Evolutionary conservation across 2,113 vertebrate species (phyloP), one percentile per base, ranked within the genome.

Genomic region (Hystrix brachyura): DNA sequence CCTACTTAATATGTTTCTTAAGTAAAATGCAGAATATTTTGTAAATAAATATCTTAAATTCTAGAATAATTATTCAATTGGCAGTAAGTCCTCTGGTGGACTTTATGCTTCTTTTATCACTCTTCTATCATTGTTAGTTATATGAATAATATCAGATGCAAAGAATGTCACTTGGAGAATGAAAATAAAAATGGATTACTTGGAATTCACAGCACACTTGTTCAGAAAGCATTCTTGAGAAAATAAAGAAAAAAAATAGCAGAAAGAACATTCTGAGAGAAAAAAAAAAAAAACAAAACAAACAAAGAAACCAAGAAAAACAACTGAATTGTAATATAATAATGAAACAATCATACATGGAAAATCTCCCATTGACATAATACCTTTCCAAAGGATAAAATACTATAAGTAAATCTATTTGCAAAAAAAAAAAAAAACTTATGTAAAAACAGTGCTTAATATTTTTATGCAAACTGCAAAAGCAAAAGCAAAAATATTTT

Each of bases 21-120:
- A n/a, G 53, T 69, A 34, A 94, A 64, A 84, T 92, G 13, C 7
- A 93, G 96, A 92, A 43, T 57, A 72, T 69, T 89, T 96, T 65
- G 71, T 67, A 69, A 82, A 90, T 83, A 87, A 78, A 51, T 87
- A 11, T 82, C 38, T 80, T 87, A 72, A 71, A 74, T 34, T 59
- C 2, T 71, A 43, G 7, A 97, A 89, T 74, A 90, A 43, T 8
- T 48, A 80, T 74, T 88, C 85, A 88, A 14, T 65, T 90, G 89
- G 23, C 23, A 86, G 15, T 62, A 78, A 78, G 4, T 72, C 53
- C 34, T n/a, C 65, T 29, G 18, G 5, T 80, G 14, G 7, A 46
- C 25, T 80, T 91, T 69, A 23, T 57, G 29, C 23, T 93, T 14
- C 34, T 95, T 96, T 81, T 48, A 57, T 91, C 57, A 94, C 7